Evolutionary conservation across 2,113 vertebrate species (phyloP).

Genomic region (Chroicocephalus ridibundus): DNA sequence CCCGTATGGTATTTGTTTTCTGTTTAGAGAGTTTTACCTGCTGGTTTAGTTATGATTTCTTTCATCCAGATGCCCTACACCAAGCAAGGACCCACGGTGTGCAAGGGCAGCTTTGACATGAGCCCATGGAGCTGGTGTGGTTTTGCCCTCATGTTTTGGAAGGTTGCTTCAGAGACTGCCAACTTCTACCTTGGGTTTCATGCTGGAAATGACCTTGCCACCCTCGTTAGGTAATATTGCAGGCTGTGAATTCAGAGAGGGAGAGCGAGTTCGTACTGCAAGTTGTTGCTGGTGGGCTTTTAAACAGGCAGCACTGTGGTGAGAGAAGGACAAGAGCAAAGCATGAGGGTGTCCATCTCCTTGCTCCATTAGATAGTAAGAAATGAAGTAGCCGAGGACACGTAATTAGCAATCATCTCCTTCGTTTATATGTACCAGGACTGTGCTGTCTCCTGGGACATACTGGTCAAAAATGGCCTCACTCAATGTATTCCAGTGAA

Average conservation of each 20-base stretch:
- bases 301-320: not conserved
- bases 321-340: not conserved
- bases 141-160: not conserved
- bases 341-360: not conserved
- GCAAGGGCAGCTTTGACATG: not conserved
- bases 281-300: not conserved
- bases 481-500: not conserved
- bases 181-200: not conserved
- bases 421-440: not conserved
- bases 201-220: not conserved
- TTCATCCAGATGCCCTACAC: not conserved
- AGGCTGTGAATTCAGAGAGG: not conserved
- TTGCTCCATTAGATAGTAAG: not conserved
- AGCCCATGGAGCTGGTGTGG: not conserved
- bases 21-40: not conserved
- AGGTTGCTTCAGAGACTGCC: not conserved
- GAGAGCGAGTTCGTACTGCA: not conserved
- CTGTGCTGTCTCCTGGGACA: not conserved
- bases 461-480: not conserved
- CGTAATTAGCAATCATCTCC: not conserved
- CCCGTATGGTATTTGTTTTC: not conserved
- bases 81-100: rapidly evolving
- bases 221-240: not conserved
- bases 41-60: not conserved
- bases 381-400: not conserved